Base-by-base conservation (phyloP, 2,888 invertebrate species). In the Polyommatus icarus region DNA sequence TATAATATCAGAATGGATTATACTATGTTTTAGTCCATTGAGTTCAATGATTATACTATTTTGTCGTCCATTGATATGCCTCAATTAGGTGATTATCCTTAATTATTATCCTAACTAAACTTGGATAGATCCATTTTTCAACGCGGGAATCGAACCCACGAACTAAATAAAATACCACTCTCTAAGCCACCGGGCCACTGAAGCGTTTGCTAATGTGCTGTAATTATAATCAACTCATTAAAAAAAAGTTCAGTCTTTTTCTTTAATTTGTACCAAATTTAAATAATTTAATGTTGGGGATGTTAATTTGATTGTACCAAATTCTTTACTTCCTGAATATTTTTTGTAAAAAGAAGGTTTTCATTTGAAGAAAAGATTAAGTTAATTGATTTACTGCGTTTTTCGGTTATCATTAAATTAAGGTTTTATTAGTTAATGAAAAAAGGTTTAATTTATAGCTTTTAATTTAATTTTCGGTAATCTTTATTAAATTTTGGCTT, bases 321-420 rank as follows among this genome's bases (percentile, higher is more conserved):
- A 10, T 32, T 15, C 24, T 6, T 29, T 5, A 67, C 24, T 67
- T 29, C 61, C 61, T 24, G 61, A 12, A 1, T 20, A 3, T 24
- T 67, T 67, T 67, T 29, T 67, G 29, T 15, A 15, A 29, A 67
- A 24, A 24, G 12, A 67, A 67, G 29, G 32, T 67, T 29, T 32
- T 67, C 29, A 67, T 67, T 67, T 29, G 29, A 15, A 18, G 67
- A 29, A 24, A 29, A 29, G 15, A 67, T 29, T 29, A 67, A 18
- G 67, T 67, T 67, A 67, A 67, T 67, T 67, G 67, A 67, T 67
- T 67, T 67, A 67, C 20, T 32, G 67, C 67, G 67, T 61, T 20
- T 20, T 61, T 24, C 24, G 29, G 15, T 15, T 67, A 29, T 67
- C 32, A 67, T 67, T 67, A 29, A 67, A 32, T 61, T 6, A 67